These are phyloP conservation scores for Drosophila incognita DNA, from an alignment of 2,888 invertebrate genomes.

Conservation along the genomic window DNA sequence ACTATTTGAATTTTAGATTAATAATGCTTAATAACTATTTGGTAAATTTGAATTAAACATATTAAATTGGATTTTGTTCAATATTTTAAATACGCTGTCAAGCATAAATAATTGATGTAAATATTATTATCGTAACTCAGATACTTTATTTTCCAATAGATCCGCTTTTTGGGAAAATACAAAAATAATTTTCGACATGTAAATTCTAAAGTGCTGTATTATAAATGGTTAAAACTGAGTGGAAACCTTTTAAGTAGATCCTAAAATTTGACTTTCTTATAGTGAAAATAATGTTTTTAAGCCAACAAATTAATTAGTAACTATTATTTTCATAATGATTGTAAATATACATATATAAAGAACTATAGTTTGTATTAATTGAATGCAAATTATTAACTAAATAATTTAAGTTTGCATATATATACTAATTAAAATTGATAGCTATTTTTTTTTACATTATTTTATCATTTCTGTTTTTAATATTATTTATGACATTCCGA, in stretches of 20 bases:
- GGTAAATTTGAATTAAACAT: not conserved
- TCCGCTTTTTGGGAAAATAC: not conserved
- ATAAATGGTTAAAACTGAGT: not conserved
- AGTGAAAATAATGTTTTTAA: not conserved
- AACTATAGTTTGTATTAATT: not conserved
- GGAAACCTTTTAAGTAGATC: not conserved
- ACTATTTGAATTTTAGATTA: not conserved
- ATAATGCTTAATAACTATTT: not conserved
- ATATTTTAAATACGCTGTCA: not conserved
- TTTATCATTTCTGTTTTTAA: not conserved
- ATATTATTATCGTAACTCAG: not conserved
- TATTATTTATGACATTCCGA: not conserved
- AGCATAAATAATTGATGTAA: not conserved
- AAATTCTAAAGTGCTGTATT: not conserved
- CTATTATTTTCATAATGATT: not conserved
- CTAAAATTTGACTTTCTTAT: not conserved
- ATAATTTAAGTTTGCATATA: not conserved
- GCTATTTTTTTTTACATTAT: too few species aligned
- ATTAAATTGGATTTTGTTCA: not conserved
- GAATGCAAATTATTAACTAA: not conserved
- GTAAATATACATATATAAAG: not conserved
- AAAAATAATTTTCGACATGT: too few species aligned
- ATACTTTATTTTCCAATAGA: not conserved
- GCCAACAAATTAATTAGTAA: not conserved
- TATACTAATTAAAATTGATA: not conserved